These are phyloP conservation scores for Sceliomorpha sp. DNA, from an alignment of 2,888 invertebrate genomes.

Conservation along the genomic window DNA sequence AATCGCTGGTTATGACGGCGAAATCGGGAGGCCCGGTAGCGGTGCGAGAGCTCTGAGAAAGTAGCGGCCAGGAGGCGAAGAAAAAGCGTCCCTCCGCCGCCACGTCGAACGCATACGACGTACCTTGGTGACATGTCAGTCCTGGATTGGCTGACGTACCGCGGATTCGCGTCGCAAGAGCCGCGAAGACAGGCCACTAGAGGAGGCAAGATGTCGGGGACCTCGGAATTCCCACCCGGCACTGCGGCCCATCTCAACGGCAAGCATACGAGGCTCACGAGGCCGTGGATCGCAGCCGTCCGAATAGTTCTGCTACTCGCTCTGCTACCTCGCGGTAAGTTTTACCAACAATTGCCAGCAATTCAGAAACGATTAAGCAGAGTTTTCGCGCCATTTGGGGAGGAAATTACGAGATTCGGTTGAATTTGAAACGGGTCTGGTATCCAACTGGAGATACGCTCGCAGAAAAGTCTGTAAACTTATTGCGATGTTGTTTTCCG, in stretches of 20 bases:
- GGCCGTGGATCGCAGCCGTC: conserved; percentile 66
- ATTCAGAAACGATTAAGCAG: too few species aligned
- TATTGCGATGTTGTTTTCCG: too few species aligned
- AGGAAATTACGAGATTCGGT: too few species aligned
- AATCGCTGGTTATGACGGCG: conserved; percentile 72
- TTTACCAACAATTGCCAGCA: too few species aligned
- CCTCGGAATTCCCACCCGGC: conserved; percentile 31
- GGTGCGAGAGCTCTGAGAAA: conserved; percentile 28
- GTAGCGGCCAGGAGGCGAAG: conserved; percentile 25
- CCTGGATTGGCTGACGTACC: conserved; percentile 1
- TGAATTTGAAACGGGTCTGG: too few species aligned
- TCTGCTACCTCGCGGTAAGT: conserved; percentile 76
- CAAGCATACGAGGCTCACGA: conserved; percentile 29
- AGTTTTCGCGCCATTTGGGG: too few species aligned
- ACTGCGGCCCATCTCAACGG: too few species aligned
- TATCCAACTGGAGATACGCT: too few species aligned
- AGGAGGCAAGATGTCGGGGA: conserved; percentile 49
- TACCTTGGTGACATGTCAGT: conserved; percentile 4
- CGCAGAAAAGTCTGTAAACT: too few species aligned
- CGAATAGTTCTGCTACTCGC: conserved; percentile 72
- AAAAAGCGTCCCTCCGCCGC: too few species aligned
- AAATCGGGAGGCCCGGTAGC: conserved; percentile 68
- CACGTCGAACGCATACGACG: neutral
- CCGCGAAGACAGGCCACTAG: conserved; percentile 45
- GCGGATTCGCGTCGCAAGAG: conserved; percentile 5